Percentiles rank a stretch among this genome's conserved stretches.
phyloP scores from a whole-genome alignment of 2,888 invertebrate genomes.

The Rhabditoides inermis region DNA sequence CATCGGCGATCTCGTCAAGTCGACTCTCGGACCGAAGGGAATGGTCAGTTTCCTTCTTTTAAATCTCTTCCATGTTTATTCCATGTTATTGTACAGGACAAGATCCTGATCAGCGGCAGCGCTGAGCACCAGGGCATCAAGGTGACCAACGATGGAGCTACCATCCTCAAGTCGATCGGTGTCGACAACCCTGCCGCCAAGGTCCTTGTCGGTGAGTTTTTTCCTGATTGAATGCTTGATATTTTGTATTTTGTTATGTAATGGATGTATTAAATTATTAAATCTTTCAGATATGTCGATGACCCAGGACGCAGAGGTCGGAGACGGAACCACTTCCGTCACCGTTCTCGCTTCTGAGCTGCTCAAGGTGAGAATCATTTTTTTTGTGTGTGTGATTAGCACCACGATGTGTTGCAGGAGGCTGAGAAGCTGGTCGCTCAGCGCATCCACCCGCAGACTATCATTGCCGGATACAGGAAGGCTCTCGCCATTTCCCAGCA shows the following conservation, averaged over 20 bases:
- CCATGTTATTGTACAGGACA: conserved; percentile 58
- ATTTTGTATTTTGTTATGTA: not conserved
- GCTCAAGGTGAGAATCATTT: no score
- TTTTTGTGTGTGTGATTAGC: no score
- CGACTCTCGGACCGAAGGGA: conserved; percentile 95
- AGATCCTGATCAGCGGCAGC: conserved; percentile 57
- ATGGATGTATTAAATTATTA: not conserved
- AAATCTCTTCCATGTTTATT: no score
- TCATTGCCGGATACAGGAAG: conserved; percentile 86
- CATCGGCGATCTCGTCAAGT: conserved; percentile 94
- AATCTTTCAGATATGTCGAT: conserved; percentile 74
- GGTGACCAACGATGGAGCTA: conserved; percentile 98
- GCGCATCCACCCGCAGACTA: conserved; percentile 94
- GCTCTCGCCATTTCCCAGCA: conserved; percentile 75
- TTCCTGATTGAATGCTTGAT: conserved; percentile 1
- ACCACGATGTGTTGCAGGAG: conserved; percentile 20
- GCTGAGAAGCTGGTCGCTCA: conserved; percentile 85
- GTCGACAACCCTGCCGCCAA: conserved; percentile 98
- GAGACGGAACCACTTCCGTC: conserved; percentile 99
- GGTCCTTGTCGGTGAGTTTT: conserved; percentile 69
- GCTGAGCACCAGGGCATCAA: conserved; percentile 62
- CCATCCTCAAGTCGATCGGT: conserved; percentile 87
- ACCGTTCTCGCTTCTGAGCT: conserved; percentile 89
- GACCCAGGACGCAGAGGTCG: conserved; percentile 97
- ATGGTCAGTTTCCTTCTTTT: conserved; percentile 70